Percentiles rank a stretch among this genome's conserved stretches.
phyloP scores from a whole-genome alignment of 2,797 vertebrate genomes.

The Balearica regulorum region DNA sequence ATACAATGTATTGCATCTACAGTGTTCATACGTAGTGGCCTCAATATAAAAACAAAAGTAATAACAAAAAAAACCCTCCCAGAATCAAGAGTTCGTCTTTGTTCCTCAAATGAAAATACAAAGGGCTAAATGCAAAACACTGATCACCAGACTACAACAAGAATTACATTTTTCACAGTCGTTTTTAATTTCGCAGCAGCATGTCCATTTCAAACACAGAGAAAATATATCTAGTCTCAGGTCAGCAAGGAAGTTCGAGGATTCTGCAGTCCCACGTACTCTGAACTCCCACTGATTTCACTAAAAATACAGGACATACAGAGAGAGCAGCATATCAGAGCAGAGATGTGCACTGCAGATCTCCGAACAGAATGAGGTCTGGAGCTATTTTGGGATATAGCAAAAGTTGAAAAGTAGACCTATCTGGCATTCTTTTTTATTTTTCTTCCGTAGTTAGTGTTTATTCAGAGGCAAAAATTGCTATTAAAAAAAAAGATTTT shows the following conservation, averaged over 20 bases:
- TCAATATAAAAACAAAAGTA: background rate
- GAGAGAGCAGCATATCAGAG: background rate
- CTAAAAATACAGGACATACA: constrained; percentile 36
- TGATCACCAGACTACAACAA: background rate
- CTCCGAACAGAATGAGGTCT: constrained; percentile 45
- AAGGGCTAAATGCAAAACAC: background rate
- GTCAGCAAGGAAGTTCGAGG: background rate
- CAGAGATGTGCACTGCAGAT: constrained; percentile 2
- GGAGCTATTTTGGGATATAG: constrained; percentile 22
- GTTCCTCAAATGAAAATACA: background rate
- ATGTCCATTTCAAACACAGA: background rate
- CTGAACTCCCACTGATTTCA: constrained; percentile 14
- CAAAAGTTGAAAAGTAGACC: background rate
- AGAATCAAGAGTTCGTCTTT: background rate
- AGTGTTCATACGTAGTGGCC: background rate
- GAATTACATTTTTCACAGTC: background rate
- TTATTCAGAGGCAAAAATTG: background rate
- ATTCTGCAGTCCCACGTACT: background rate
- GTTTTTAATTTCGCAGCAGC: background rate
- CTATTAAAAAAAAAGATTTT: background rate
- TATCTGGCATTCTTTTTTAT: background rate
- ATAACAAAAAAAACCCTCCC: background rate
- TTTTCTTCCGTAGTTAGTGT: background rate
- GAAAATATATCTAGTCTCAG: background rate
- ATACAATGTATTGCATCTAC: background rate